These are phyloP conservation scores for Babylonia areolata DNA, from an alignment of 1,140 invertebrate species.

Conservation along the genomic window DNA sequence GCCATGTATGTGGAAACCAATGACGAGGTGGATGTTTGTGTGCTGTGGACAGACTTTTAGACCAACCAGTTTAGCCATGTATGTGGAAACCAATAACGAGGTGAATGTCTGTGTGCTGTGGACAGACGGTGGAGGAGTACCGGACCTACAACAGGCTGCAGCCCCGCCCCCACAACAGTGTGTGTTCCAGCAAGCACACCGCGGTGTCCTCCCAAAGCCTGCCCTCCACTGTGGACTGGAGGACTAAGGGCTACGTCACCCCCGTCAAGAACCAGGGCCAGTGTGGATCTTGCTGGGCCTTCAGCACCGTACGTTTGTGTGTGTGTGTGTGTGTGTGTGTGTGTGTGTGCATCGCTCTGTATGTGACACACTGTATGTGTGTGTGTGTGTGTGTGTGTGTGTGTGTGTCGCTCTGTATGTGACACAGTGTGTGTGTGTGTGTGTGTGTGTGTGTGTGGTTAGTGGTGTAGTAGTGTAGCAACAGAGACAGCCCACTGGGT, in stretches of 20 bases:
- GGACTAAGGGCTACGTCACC: slow-evolving; percentile 76
- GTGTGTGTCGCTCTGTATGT: neutral
- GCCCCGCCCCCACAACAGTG: neutral
- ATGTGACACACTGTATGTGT: too few species aligned
- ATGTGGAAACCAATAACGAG: neutral
- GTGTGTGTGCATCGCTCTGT: neutral
- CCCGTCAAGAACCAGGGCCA: slow-evolving; percentile 76
- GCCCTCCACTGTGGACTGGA: slow-evolving; percentile 75
- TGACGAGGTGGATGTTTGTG: neutral
- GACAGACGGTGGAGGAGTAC: slow-evolving; percentile 13
- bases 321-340: neutral
- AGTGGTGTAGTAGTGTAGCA: too few species aligned
- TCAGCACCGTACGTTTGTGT: slow-evolving; percentile 61
- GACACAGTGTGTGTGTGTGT: neutral
- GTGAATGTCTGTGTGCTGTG: neutral
- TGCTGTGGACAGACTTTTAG: neutral
- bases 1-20: neutral
- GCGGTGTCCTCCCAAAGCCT: neutral
- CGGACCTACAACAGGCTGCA: neutral
- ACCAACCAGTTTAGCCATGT: neutral
- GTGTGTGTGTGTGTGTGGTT: neutral
- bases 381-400: neutral
- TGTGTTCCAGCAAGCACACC: neutral
- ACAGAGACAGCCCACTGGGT: too few species aligned
- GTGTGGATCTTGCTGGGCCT: slow-evolving; percentile 72